phyloP scores from a whole-genome alignment of 2,113 vertebrate genomes.

The Micromys minutus region DNA sequence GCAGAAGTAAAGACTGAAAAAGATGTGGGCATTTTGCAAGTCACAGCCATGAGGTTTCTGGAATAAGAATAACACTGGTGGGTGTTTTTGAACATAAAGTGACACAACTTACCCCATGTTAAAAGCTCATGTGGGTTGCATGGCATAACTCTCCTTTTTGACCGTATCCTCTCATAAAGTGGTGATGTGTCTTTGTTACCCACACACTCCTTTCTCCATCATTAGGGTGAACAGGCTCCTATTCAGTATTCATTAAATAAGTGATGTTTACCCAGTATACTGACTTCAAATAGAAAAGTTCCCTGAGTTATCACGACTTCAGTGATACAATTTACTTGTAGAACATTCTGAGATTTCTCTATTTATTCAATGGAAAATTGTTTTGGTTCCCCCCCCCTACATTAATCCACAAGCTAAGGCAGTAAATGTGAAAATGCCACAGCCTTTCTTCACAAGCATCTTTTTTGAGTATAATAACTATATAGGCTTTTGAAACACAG shows the following conservation, averaged over 20 bases:
- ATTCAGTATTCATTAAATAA: neutral
- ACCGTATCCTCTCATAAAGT: neutral
- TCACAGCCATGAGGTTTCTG: neutral
- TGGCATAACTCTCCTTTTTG: neutral
- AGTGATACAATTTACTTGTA: constrained; percentile 14
- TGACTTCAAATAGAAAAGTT: constrained; percentile 45
- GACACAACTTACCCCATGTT: neutral
- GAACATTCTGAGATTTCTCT: constrained; percentile 29
- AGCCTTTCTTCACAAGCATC: neutral
- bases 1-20: neutral
- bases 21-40: neutral
- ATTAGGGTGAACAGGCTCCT: neutral
- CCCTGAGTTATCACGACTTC: neutral
- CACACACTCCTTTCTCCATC: neutral
- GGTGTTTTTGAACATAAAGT: neutral
- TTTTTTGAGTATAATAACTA: neutral
- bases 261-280: neutral
- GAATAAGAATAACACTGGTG: neutral
- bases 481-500: neutral
- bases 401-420: neutral
- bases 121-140: neutral
- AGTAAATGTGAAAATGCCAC: neutral
- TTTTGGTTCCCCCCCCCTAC: neutral
- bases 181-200: neutral
- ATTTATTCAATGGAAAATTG: constrained; percentile 27